Evolutionary conservation across 2,797 vertebrate species (phyloP), one percentile per base, ranked within the genome.

Genomic region (Anisognathus igniventris): DNA sequence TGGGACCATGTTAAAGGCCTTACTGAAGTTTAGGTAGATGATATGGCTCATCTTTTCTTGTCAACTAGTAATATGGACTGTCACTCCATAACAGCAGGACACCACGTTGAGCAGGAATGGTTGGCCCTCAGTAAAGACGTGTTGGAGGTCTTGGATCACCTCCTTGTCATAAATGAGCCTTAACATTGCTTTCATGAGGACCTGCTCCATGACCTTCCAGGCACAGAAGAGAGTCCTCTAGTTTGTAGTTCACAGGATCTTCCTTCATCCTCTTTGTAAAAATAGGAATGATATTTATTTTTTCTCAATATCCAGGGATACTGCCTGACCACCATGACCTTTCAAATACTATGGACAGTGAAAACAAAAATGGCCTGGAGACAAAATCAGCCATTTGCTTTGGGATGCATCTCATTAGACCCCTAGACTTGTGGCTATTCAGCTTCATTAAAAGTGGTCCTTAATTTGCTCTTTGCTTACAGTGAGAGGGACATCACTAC

Each of bases 61-160:
- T 37, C 0, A 0, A 17, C 16, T 13, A 3, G 8, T 40, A 8
- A 18, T 33, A 23, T 22, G 57, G 2, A 35, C 31, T 18, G 25
- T 12, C 23, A 21, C 25, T 67, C 33, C 35, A 27, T 17, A 22
- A 28, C 1, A 61, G 12, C 7, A 47, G 28, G 18, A 47, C 4
- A 53, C 3, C 22, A 42, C 0, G 0, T 14, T 67, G 27, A 2
- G 7, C 5, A 24, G 31, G 13, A 11, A 20, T 12, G 12, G 5
- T 37, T 48, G 37, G 4, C 11, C 19, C 22, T 37, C 14, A n/a
- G 13, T 14, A n/a, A 37, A 68, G 35, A 7, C 20, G 8, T 9
- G 11, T 11, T 61, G 31, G 22, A 31, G 4, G 23, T n/a, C 48
- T 37, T 48, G 62, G 35, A 56, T 42, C 35, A 42, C 8, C 14